phyloP scores from a whole-genome alignment of 2,113 vertebrate genomes.

The Malurus elegans region DNA sequence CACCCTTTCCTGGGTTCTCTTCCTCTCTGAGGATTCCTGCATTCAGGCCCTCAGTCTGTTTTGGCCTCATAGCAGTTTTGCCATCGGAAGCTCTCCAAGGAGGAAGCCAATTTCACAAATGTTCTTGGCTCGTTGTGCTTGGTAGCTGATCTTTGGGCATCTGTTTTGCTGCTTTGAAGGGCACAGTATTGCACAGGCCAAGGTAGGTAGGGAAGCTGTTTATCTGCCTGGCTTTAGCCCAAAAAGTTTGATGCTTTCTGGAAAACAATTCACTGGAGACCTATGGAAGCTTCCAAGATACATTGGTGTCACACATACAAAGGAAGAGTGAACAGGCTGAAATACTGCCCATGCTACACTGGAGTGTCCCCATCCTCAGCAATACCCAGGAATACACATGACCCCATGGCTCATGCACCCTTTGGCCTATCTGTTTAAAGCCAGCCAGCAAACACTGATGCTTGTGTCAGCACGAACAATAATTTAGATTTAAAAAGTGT shows the following conservation, averaged over 20 bases:
- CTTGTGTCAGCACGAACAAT: not conserved
- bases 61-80: not conserved
- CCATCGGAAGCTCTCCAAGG: not conserved
- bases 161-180: not conserved
- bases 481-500: not conserved
- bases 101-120: not conserved
- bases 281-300: not conserved
- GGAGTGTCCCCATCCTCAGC: not conserved
- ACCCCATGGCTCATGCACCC: too few species aligned
- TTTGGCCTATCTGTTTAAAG: not conserved
- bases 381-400: not conserved
- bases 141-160: not conserved
- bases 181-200: not conserved
- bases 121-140: not conserved
- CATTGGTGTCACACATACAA: fast-evolving
- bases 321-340: not conserved
- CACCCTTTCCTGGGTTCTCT: not conserved
- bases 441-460: not conserved
- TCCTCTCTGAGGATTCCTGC: not conserved
- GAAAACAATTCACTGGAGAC: not conserved
- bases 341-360: fast-evolving
- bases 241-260: not conserved
- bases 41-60: not conserved
- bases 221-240: not conserved
- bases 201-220: not conserved